Percentiles rank a stretch among this genome's conserved stretches.
Evolutionary conservation across 2,113 vertebrate species (phyloP).

Genomic region (Notiomystis cincta): DNA sequence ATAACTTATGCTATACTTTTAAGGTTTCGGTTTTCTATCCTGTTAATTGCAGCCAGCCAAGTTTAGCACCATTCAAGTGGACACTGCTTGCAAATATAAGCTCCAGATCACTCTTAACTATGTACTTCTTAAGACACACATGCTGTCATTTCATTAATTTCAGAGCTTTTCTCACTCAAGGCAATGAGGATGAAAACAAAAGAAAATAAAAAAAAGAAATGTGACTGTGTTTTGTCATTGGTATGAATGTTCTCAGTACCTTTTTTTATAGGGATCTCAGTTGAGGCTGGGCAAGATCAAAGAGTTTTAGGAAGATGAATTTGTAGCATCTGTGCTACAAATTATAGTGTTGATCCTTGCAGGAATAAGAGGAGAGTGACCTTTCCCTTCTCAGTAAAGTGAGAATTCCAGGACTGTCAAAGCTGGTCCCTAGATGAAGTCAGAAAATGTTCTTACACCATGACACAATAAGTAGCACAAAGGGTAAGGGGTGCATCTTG

Average conservation of each 20-base stretch:
- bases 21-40: neutral
- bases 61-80: neutral
- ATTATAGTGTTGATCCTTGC: neutral
- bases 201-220: neutral
- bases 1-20: neutral
- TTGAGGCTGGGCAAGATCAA: neutral
- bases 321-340: neutral
- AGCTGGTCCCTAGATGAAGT: neutral
- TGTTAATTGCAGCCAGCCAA: neutral
- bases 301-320: neutral
- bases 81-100: neutral
- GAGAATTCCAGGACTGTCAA: neutral
- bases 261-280: neutral
- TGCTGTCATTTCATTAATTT: neutral
- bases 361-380: fast-evolving
- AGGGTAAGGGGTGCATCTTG: neutral
- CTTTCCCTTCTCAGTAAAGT: neutral
- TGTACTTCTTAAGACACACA: neutral
- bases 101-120: neutral
- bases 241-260: neutral
- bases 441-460: neutral
- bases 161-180: neutral
- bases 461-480: neutral
- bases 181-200: neutral
- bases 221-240: neutral